phyloP scores from a whole-genome alignment of 2,113 vertebrate species.

The Hippoglossus stenolepis region DNA sequence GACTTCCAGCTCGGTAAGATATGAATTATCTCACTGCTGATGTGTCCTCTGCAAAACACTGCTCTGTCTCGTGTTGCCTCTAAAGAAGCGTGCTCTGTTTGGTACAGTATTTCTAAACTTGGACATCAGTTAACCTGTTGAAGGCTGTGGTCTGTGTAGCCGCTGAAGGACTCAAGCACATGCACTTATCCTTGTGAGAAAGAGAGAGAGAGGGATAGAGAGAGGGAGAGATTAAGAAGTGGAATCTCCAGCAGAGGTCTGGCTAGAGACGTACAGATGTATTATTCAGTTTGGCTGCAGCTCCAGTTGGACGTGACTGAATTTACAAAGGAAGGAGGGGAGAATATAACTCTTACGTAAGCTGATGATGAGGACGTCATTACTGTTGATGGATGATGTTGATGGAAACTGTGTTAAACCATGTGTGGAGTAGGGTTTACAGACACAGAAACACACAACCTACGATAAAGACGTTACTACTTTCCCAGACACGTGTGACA shows the following conservation, averaged over 20 bases:
- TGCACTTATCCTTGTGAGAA: conserved; percentile 30
- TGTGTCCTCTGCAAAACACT: conserved; percentile 44
- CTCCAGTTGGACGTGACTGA: conserved; percentile 82
- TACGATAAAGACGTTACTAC: background rate
- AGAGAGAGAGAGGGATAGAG: conserved; percentile 6
- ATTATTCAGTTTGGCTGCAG: conserved; percentile 84
- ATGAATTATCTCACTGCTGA: conserved; percentile 42
- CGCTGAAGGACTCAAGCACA: conserved; percentile 31
- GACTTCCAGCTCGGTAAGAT: conserved; percentile 73
- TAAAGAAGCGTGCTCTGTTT: conserved; percentile 31
- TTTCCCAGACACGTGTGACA: too few species aligned
- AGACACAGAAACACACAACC: background rate
- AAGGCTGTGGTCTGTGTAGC: conserved; percentile 32
- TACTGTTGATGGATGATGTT: conserved; percentile 57
- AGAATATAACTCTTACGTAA: conserved; percentile 74
- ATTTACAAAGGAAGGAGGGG: conserved; percentile 78
- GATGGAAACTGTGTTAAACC: conserved; percentile 33
- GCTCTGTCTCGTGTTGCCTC: conserved; percentile 25
- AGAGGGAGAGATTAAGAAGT: conserved; percentile 25
- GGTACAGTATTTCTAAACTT: background rate
- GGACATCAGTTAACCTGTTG: conserved; percentile 50
- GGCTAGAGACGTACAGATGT: conserved; percentile 77
- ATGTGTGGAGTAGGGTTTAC: conserved; percentile 32
- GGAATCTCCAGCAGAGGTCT: conserved; percentile 51
- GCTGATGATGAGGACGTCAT: conserved; percentile 67